Conservation (phyloP, 1,140 invertebrate species). For the Platyura marginata region DNA sequence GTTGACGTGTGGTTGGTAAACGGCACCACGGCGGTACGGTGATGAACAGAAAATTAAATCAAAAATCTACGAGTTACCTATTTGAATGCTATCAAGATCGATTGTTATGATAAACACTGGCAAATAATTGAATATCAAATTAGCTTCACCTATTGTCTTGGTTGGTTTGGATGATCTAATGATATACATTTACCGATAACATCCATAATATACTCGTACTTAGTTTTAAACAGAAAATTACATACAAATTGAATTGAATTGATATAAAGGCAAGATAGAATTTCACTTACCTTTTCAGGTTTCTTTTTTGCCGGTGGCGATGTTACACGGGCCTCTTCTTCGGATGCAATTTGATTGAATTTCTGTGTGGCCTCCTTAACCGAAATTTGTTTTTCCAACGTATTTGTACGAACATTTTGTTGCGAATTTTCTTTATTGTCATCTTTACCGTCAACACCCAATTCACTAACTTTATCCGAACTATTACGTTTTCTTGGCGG, state of each 20-base stretch:
- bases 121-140: background rate
- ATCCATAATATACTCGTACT: background rate
- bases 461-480: conserved; percentile 4
- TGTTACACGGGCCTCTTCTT: conserved; percentile 39
- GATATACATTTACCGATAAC: no score
- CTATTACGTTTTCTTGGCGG: conserved; percentile 15
- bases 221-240: background rate
- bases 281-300: conserved; percentile 36
- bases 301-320: conserved; percentile 37
- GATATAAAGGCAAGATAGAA: background rate
- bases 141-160: background rate
- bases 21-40: background rate
- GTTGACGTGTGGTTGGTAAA: background rate
- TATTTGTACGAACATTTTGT: conserved; percentile 4
- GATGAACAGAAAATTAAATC: background rate
- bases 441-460: conserved; percentile 1
- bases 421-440: conserved; percentile 5
- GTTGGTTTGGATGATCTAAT: background rate
- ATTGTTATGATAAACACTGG: background rate
- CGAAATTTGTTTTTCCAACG: conserved; percentile 42
- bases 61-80: background rate
- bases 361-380: conserved; percentile 84
- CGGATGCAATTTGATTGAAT: conserved; percentile 77
- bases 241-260: background rate
- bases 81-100: background rate